Evolutionary conservation across 2,113 vertebrate genomes (phyloP).

Genomic region (Sarotherodon lohbergeri): DNA sequence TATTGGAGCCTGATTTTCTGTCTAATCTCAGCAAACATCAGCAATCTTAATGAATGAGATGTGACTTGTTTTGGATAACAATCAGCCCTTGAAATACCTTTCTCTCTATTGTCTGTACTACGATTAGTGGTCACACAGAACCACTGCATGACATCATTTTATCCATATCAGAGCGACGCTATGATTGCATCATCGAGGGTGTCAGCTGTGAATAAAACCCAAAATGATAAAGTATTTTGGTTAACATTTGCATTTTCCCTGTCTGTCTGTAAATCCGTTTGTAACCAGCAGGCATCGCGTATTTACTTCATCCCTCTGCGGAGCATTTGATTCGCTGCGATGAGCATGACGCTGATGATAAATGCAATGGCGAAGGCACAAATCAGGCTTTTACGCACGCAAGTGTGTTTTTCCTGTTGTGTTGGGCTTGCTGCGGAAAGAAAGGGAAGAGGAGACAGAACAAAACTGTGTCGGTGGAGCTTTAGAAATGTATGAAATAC

Average conservation of each 20-base stretch:
- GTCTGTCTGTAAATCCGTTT: not conserved
- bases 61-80: not conserved
- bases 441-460: not conserved
- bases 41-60: not conserved
- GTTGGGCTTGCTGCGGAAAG: constrained; percentile 82
- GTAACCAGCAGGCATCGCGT: not conserved
- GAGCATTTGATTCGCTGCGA: constrained; percentile 96
- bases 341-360: constrained; percentile 98
- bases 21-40: not conserved
- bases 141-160: constrained; percentile 22
- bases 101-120: not conserved
- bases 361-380: constrained; percentile 98
- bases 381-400: constrained; percentile 95
- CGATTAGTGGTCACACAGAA: not conserved
- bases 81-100: constrained; percentile 45
- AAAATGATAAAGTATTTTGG: constrained; percentile 16
- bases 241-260: not conserved
- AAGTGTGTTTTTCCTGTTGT: constrained; percentile 97
- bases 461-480: not conserved
- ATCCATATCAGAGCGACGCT: not conserved
- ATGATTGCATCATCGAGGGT: not conserved
- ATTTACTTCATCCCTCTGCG: constrained; percentile 95
- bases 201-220: not conserved
- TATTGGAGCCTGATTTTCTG: not conserved
- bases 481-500: not conserved